A percentile compares a stretch with the other conserved stretches of the same genome.
Conservation (phyloP, 2,113 vertebrate species). For the Taxidea taxus region DNA sequence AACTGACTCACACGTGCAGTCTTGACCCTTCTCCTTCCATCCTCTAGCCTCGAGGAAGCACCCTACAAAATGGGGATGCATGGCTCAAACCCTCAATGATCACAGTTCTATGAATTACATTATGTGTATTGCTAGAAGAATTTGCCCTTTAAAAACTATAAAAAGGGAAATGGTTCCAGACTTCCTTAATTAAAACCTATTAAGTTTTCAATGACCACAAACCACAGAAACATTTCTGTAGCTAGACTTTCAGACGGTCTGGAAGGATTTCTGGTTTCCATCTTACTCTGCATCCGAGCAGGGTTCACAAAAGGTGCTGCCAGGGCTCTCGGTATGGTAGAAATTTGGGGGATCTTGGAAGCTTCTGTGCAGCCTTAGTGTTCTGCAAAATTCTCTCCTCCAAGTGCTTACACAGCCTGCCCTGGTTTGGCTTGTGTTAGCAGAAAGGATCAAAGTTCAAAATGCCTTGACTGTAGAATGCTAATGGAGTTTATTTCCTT, state of each 20-base stretch:
- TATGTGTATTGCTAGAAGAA: neutral
- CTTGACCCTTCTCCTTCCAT: neutral
- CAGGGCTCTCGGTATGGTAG: neutral
- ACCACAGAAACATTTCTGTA: neutral
- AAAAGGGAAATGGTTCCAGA: neutral
- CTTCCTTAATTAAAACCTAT: neutral
- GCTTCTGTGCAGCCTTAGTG: neutral
- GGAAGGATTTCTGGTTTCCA: constrained; percentile 41
- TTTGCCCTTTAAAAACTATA: constrained; percentile 14
- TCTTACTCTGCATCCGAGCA: neutral
- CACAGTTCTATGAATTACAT: neutral
- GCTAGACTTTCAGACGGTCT: neutral
- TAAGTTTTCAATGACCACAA: neutral
- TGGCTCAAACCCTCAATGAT: neutral
- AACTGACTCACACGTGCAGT: neutral
- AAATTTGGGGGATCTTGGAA: neutral
- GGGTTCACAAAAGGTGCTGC: neutral
- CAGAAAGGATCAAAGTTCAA: constrained; percentile 39
- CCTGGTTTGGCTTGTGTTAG: constrained; percentile 32
- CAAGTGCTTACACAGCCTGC: neutral
- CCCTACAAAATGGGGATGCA: neutral
- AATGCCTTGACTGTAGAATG: neutral
- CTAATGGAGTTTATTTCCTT: constrained; percentile 54
- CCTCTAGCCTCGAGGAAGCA: neutral
- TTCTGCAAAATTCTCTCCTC: neutral